phyloP scores from a whole-genome alignment of 2,888 invertebrate species.

The Conchocele bisecta region DNA sequence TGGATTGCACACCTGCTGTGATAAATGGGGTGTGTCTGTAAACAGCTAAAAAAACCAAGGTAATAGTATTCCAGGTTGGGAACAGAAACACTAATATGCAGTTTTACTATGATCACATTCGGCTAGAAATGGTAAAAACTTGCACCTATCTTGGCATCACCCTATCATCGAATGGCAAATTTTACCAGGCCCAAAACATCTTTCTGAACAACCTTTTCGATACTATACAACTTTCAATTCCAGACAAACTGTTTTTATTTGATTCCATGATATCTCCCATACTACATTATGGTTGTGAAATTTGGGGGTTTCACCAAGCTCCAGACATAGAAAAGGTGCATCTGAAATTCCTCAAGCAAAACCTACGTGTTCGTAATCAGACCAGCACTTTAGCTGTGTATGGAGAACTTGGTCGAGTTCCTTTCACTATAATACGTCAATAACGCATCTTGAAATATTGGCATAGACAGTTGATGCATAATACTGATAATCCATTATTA shows the following conservation, averaged over 20 bases:
- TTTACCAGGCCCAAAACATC: background rate
- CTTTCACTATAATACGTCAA: slow-evolving; percentile 5
- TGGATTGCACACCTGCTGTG: background rate
- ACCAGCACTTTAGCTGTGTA: slow-evolving; percentile 19
- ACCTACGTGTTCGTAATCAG: slow-evolving; percentile 3
- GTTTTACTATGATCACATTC: no score
- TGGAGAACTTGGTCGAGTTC: slow-evolving; percentile 17
- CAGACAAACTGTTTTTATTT: slow-evolving; percentile 6
- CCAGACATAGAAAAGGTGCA: slow-evolving; percentile 23
- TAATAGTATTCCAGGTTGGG: background rate
- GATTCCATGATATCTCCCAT: slow-evolving; percentile 16
- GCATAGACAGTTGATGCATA: no score
- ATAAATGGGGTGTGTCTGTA: background rate
- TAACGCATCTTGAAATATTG: slow-evolving; percentile 22
- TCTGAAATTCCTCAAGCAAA: slow-evolving; percentile 16
- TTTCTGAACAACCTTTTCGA: background rate
- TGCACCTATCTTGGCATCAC: background rate
- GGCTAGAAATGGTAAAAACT: no score
- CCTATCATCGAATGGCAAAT: background rate
- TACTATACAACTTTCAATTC: background rate
- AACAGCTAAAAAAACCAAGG: background rate
- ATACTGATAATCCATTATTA: no score
- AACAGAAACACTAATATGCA: no score
- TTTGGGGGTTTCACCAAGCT: slow-evolving; percentile 28
- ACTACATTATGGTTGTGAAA: slow-evolving; percentile 18